Conservation (phyloP, 1,140 invertebrate species). For the Muscidifurax raptorellus region DNA sequence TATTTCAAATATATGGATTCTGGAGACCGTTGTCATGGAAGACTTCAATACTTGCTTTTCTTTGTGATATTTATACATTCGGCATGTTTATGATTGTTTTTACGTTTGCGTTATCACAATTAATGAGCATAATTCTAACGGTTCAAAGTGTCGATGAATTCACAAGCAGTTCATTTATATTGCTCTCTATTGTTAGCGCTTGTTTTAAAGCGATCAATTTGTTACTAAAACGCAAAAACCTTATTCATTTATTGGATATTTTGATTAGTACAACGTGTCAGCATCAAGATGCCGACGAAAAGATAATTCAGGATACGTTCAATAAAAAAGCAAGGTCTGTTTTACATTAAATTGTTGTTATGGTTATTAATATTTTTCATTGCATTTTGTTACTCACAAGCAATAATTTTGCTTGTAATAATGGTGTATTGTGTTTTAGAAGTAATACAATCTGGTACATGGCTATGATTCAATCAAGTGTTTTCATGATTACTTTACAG, state of each 20-base stretch:
- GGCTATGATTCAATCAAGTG: slow-evolving; percentile 52
- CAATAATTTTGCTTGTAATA: background rate
- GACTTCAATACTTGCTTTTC: background rate
- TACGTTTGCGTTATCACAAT: slow-evolving; percentile 56
- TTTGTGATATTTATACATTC: slow-evolving; percentile 53
- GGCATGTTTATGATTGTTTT: slow-evolving; percentile 51
- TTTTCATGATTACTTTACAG: slow-evolving; percentile 50
- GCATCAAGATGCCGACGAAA: slow-evolving; percentile 6
- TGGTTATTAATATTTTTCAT: background rate
- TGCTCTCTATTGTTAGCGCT: slow-evolving; percentile 57
- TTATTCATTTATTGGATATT: slow-evolving; percentile 47
- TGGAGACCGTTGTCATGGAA: slow-evolving; percentile 55
- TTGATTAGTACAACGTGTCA: slow-evolving; percentile 41
- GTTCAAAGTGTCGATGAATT: slow-evolving; percentile 56
- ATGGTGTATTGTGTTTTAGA: slow-evolving; percentile 34
- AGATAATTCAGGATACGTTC: background rate
- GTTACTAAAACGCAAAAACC: slow-evolving; percentile 46
- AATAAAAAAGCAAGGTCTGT: slow-evolving; percentile 3
- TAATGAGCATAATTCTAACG: slow-evolving; percentile 52
- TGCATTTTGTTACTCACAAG: background rate
- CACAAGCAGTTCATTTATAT: slow-evolving; percentile 58
- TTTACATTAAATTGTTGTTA: background rate
- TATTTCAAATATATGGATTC: slow-evolving; percentile 55
- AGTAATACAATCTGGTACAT: slow-evolving; percentile 50
- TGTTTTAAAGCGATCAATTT: slow-evolving; percentile 55